These are phyloP conservation scores for Trichosurus vulpecula DNA, from an alignment of 2,797 vertebrate genomes.

Conservation along the genomic window DNA sequence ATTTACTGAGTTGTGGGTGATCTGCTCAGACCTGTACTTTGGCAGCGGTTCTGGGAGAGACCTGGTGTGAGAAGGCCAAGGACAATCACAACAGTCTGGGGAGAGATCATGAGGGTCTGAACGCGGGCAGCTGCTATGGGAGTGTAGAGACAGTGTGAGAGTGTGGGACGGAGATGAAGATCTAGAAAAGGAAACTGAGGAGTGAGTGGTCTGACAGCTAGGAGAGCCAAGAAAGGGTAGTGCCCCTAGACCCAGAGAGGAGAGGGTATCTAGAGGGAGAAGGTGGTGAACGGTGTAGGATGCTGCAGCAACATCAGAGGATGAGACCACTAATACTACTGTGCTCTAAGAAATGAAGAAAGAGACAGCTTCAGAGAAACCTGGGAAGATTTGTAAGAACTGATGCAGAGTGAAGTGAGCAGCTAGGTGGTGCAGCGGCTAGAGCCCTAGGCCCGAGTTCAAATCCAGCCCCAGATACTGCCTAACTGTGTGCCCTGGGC, in stretches of 20 bases:
- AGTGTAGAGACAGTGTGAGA: too few relatives aligned
- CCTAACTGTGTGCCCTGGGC: neutral
- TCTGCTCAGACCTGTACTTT: neutral
- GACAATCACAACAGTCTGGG: neutral
- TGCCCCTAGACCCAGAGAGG: neutral
- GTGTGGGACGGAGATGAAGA: neutral
- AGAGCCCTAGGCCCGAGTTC: neutral
- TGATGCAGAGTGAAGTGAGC: neutral
- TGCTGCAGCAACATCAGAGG: neutral
- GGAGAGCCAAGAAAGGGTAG: neutral
- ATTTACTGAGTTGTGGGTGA: neutral
- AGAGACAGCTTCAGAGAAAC: neutral
- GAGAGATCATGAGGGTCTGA: neutral
- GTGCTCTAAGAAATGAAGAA: neutral
- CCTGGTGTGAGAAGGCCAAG: neutral
- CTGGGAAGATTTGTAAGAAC: neutral
- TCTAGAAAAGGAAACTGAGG: neutral
- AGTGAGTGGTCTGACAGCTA: neutral
- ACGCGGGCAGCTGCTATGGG: neutral
- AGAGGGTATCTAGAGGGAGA: too few relatives aligned
- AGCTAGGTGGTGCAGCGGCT: neutral
- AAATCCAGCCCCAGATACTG: neutral
- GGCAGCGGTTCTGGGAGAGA: neutral
- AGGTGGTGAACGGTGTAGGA: neutral
- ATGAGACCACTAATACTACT: neutral